phyloP scores from a whole-genome alignment of 2,888 invertebrate species.

The Lycia hirtaria region DNA sequence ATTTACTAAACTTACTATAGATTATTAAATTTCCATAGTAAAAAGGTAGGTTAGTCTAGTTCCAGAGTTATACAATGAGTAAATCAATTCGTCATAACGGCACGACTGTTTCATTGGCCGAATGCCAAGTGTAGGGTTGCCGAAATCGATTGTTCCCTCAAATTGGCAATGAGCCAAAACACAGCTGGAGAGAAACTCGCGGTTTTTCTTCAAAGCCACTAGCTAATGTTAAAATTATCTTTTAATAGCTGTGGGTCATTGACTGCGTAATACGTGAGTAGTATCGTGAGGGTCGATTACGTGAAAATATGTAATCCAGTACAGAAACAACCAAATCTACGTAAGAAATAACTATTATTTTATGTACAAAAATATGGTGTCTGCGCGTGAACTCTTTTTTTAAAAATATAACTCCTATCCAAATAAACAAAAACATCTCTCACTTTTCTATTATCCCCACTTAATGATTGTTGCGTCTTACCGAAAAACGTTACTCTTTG shows the following conservation, averaged over 20 bases:
- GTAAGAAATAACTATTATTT: background rate
- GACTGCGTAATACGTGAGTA: slow-evolving; percentile 12
- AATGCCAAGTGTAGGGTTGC: slow-evolving; percentile 55
- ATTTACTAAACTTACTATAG: too few species aligned
- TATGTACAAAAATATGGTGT: background rate
- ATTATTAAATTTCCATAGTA: slow-evolving; percentile 27
- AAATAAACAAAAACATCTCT: too few species aligned
- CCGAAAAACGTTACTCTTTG: too few species aligned
- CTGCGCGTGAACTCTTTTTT: background rate
- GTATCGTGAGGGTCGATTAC: background rate
- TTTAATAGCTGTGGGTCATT: slow-evolving; percentile 30
- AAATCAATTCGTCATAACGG: slow-evolving; percentile 51
- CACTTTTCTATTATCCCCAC: too few species aligned
- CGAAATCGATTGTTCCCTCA: slow-evolving; percentile 47
- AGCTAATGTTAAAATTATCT: slow-evolving; percentile 31
- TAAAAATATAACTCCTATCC: too few species aligned
- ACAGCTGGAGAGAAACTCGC: slow-evolving; percentile 22
- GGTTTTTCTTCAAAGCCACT: slow-evolving; percentile 19
- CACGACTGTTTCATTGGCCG: slow-evolving; percentile 48
- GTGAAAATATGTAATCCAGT: background rate
- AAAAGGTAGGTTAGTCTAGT: slow-evolving; percentile 17
- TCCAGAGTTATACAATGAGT: slow-evolving; percentile 45
- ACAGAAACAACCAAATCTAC: background rate
- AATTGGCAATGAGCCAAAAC: slow-evolving; percentile 53
- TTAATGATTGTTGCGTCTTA: too few species aligned